These are phyloP conservation scores for Morpho helenor DNA, from an alignment of 2,888 invertebrate genomes.

Conservation along the genomic window DNA sequence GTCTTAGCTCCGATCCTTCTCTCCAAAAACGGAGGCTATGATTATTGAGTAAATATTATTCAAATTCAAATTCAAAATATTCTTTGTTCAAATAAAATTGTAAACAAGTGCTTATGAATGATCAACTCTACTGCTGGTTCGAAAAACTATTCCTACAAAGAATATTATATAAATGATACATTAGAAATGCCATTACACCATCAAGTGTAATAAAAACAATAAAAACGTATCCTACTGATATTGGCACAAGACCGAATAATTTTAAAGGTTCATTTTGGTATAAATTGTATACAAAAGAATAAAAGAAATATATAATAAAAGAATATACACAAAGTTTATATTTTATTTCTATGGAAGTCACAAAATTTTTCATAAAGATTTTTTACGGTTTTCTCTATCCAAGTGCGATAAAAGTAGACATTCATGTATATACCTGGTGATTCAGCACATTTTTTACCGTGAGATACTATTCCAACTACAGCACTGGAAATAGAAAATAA, in stretches of 20 bases:
- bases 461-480: constrained; percentile 40
- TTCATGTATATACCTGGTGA: constrained; percentile 38
- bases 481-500: constrained; percentile 32
- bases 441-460: constrained; percentile 35
- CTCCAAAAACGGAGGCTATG: neutral
- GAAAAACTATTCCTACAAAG: too few species aligned
- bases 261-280: too few species aligned
- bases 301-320: neutral
- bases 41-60: neutral
- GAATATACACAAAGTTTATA: neutral
- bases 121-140: too few species aligned
- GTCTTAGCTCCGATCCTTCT: neutral
- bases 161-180: neutral
- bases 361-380: constrained; percentile 33
- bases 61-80: too few species aligned
- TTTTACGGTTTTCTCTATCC: constrained; percentile 32
- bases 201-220: neutral
- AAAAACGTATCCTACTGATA: neutral
- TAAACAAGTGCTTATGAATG: too few species aligned
- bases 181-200: neutral
- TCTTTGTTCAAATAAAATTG: too few species aligned
- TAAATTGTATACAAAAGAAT: too few species aligned
- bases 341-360: constrained; percentile 29
- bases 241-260: too few species aligned
- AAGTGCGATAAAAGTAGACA: constrained; percentile 31